Evolutionary conservation across 2,113 vertebrate species (phyloP).

Genomic region (Coptodon bakossiorum): DNA sequence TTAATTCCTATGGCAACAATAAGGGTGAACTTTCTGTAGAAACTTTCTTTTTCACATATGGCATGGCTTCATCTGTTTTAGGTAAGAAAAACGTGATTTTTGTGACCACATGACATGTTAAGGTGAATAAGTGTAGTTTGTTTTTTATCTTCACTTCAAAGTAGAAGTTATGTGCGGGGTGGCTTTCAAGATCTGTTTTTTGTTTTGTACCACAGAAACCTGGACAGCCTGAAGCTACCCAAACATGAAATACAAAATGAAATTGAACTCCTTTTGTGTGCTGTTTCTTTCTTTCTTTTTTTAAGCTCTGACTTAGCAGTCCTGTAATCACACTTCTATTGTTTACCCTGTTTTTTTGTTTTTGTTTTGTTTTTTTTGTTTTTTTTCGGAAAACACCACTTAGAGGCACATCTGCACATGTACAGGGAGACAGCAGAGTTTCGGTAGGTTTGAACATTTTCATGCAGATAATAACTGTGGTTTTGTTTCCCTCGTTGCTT

Average conservation of each 20-base stretch:
- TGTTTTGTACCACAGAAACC: slow-evolving; percentile 20
- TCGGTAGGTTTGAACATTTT: not conserved
- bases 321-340: slow-evolving; percentile 36
- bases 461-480: not conserved
- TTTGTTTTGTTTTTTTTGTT: not conserved
- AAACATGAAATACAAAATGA: slow-evolving; percentile 39
- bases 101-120: not conserved
- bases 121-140: not conserved
- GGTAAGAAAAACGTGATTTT: not conserved
- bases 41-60: not conserved
- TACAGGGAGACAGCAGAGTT: not conserved
- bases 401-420: not conserved
- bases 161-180: not conserved
- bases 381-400: not conserved
- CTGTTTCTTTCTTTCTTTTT: not conserved
- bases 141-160: not conserved
- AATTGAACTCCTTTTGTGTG: slow-evolving; percentile 17
- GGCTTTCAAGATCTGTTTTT: slow-evolving; percentile 1
- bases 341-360: not conserved
- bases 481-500: slow-evolving; percentile 2
- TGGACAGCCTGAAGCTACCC: slow-evolving; percentile 17
- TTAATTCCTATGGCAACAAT: not conserved
- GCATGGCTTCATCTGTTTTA: not conserved
- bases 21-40: not conserved
- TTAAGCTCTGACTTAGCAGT: slow-evolving; percentile 1